These are phyloP conservation scores for Deroptyus accipitrinus DNA, from an alignment of 2,113 vertebrate genomes.

Conservation along the genomic window DNA sequence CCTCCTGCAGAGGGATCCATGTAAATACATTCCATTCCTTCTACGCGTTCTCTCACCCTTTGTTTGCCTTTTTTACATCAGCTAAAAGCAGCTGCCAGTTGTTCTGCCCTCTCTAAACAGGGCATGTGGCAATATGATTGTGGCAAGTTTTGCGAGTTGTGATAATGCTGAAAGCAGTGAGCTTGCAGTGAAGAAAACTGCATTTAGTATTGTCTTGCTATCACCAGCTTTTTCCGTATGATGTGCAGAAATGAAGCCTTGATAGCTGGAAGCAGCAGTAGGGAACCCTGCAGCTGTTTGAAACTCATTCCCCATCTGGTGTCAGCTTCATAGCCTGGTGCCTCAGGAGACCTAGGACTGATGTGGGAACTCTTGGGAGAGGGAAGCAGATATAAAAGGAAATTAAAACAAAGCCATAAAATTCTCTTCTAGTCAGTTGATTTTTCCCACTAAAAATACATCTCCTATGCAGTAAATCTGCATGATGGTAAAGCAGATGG, in stretches of 20 bases:
- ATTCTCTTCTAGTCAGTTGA: neutral
- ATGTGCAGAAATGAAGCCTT: neutral
- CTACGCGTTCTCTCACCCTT: neutral
- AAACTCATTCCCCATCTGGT: neutral
- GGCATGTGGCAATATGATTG: neutral
- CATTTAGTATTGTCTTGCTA: neutral
- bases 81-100: neutral
- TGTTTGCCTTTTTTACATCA: neutral
- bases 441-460: neutral
- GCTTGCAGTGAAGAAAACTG: neutral
- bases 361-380: neutral
- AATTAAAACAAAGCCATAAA: neutral
- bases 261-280: neutral
- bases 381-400: neutral
- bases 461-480: neutral
- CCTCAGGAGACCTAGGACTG: neutral
- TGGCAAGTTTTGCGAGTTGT: neutral
- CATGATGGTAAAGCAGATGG: slow-evolving; percentile 6
- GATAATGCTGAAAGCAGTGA: neutral
- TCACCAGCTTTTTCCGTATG: neutral
- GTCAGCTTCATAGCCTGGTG: neutral
- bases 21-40: neutral
- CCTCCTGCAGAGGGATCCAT: neutral
- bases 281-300: neutral
- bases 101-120: neutral